Evolutionary conservation across 2,888 invertebrate species (phyloP).

Genomic region (Melanargia galathea): DNA sequence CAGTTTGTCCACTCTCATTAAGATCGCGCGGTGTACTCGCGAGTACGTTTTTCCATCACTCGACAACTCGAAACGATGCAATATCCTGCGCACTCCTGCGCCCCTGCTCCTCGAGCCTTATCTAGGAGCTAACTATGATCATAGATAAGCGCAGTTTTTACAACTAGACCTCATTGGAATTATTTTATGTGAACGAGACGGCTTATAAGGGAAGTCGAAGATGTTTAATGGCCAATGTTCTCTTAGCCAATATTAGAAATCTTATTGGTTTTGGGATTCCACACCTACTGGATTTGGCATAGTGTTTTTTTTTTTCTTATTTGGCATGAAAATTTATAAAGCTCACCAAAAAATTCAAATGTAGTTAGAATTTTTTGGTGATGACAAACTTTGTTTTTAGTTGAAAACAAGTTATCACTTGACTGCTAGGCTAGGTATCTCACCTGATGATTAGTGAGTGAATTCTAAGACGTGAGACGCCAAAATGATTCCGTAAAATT

Average conservation of each 20-base stretch:
- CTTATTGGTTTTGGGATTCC: background rate
- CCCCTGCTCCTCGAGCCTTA: constrained; percentile 65
- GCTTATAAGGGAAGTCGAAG: constrained; percentile 50
- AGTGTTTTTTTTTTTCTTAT: constrained; percentile 31
- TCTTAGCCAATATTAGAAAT: constrained; percentile 44
- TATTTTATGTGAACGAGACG: constrained; percentile 29
- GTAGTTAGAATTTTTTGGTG: too few species aligned
- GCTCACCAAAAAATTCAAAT: too few species aligned
- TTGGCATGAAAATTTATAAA: constrained; percentile 24
- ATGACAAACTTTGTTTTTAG: too few species aligned
- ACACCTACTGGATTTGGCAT: background rate
- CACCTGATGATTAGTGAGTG: too few species aligned
- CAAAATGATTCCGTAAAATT: too few species aligned
- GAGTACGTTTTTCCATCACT: constrained; percentile 70
- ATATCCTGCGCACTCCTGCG: constrained; percentile 60
- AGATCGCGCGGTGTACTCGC: constrained; percentile 66
- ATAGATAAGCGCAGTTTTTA: constrained; percentile 60
- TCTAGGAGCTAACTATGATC: constrained; percentile 77
- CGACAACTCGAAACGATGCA: constrained; percentile 53
- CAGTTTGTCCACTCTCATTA: constrained; percentile 82
- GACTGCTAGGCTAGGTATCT: too few species aligned
- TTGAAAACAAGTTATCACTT: too few species aligned
- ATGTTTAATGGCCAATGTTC: constrained; percentile 51
- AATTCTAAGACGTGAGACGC: too few species aligned
- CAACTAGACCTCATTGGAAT: constrained; percentile 36